These are phyloP conservation scores for Diadegma fenestrale DNA, from an alignment of 2,888 invertebrate genomes.

Conservation along the genomic window DNA sequence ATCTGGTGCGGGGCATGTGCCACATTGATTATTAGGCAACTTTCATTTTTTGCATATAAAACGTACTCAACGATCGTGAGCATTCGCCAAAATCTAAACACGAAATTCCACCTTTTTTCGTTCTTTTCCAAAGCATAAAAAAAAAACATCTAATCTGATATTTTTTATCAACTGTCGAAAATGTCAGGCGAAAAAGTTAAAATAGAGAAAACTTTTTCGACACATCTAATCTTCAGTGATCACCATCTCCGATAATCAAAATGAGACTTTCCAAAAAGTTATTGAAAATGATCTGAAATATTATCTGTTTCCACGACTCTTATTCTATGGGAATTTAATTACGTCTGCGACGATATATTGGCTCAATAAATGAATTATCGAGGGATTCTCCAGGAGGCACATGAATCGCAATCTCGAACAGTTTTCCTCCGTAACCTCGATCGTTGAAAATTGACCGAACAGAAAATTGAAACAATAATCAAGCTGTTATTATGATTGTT, in stretches of 20 bases:
- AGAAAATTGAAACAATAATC: not conserved
- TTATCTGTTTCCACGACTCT: not conserved
- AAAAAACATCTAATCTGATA: not conserved
- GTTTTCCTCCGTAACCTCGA: not conserved
- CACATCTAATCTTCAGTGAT: not conserved
- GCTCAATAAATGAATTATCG: not conserved
- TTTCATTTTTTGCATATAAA: constrained; percentile 11
- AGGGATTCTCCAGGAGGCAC: not conserved
- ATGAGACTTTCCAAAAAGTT: not conserved
- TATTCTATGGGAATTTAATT: not conserved
- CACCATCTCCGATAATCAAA: not conserved
- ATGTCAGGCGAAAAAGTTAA: not conserved
- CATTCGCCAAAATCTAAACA: not conserved
- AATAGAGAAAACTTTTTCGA: not conserved
- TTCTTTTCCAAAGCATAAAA: not conserved
- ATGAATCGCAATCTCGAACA: not conserved
- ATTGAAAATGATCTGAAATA: not conserved
- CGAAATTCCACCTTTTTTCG: not conserved
- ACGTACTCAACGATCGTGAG: not conserved
- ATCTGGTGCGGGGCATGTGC: constrained; percentile 40
- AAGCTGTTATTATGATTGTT: not conserved
- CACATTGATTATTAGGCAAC: constrained; percentile 41
- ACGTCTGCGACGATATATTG: not conserved
- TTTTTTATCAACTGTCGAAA: not conserved
- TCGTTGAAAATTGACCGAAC: not conserved